phyloP scores from a whole-genome alignment of 2,888 invertebrate genomes.

The Pogonocherus hispidulus region DNA sequence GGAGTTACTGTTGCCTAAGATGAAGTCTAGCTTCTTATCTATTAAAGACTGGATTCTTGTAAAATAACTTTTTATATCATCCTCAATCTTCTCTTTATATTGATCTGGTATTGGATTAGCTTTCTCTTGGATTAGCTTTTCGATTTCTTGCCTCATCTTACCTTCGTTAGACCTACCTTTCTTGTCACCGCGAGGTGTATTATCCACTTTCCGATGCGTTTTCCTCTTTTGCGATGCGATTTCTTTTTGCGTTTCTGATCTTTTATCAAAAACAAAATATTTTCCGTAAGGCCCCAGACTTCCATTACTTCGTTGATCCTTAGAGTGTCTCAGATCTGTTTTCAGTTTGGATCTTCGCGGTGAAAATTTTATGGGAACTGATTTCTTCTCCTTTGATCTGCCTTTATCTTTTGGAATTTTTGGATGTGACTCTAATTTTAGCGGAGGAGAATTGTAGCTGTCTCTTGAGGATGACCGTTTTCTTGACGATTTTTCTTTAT shows the following conservation, averaged over 20 bases:
- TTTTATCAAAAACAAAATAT: constrained; percentile 20
- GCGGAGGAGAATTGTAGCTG: neutral
- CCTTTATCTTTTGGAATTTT: neutral
- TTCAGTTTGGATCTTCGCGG: constrained; percentile 4
- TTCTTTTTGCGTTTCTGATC: neutral
- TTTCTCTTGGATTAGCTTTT: neutral
- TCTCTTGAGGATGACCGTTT: constrained; percentile 5
- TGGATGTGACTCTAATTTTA: neutral
- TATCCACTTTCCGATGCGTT: neutral
- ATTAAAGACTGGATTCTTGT: constrained; percentile 49
- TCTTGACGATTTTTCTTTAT: neutral
- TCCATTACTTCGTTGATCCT: neutral
- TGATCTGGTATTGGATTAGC: neutral
- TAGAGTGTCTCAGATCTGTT: neutral
- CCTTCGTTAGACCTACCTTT: neutral
- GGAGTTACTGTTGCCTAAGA: constrained; percentile 39
- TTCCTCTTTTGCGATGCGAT: neutral
- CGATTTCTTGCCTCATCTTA: neutral
- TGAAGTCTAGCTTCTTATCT: constrained; percentile 47
- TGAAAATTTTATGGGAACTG: neutral
- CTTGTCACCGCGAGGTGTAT: neutral
- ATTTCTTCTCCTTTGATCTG: neutral
- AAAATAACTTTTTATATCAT: constrained; percentile 50
- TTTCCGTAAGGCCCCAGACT: constrained; percentile 14
- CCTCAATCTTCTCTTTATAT: constrained; percentile 47